Evolutionary conservation across 30 jellyfish, hydroid and myxozoan genomes (phyloP).

Genomic region (Aurelia aurita complex sp. Pacific): DNA sequence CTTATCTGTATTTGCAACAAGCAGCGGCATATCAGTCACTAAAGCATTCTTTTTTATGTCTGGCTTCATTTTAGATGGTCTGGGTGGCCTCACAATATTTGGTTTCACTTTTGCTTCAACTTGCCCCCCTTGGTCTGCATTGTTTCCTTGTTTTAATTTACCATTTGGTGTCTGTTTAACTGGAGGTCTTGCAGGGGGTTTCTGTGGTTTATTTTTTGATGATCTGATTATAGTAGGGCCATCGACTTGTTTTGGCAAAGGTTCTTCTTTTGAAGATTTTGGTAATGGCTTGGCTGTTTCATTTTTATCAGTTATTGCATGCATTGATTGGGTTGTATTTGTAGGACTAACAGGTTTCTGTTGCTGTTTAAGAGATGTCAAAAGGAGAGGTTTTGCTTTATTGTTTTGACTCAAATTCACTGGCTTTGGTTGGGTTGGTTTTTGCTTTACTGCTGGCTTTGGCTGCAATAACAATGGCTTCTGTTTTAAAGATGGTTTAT

Average conservation of each 20-base stretch:
- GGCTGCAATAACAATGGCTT: slow-evolving; percentile 45
- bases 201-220: slow-evolving; percentile 2
- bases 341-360: neutral
- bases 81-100: slow-evolving; percentile 17
- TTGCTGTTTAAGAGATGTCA: slow-evolving; percentile 46
- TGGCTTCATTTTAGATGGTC: slow-evolving; percentile 1
- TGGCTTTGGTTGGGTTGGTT: slow-evolving; percentile 1
- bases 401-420: neutral
- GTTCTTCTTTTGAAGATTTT: neutral
- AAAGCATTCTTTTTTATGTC: neutral
- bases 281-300: too few species aligned
- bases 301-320: too few species aligned
- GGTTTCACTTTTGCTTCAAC: neutral
- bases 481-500: neutral
- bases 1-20: slow-evolving; percentile 8
- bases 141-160: neutral
- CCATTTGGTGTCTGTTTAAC: neutral
- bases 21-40: slow-evolving; percentile 57
- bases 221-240: slow-evolving; percentile 5
- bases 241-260: slow-evolving; percentile 5
- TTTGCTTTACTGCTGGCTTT: slow-evolving; percentile 35
- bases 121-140: neutral
- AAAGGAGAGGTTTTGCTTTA: slow-evolving; percentile 32
- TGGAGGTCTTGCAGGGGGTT: slow-evolving; percentile 24
- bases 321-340: too few species aligned